These are phyloP conservation scores for Cantharis flavilabris DNA, from an alignment of 2,888 invertebrate genomes.

Conservation along the genomic window DNA sequence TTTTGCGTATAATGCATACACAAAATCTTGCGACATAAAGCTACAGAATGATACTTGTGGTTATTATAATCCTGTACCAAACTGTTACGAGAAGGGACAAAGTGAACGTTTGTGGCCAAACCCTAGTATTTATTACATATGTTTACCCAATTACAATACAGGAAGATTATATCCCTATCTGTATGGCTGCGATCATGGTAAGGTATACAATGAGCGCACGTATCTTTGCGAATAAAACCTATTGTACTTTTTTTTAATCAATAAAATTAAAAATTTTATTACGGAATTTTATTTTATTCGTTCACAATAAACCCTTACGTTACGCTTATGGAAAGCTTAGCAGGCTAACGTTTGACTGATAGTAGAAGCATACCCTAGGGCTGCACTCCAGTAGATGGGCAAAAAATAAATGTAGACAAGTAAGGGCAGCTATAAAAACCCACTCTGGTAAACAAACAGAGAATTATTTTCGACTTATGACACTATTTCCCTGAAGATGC, in stretches of 20 bases:
- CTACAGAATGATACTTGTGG: neutral
- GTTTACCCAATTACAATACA: neutral
- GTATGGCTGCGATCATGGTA: conserved; percentile 5
- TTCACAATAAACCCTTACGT: too few species aligned
- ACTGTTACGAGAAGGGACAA: neutral
- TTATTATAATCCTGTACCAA: neutral
- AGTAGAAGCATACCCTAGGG: too few species aligned
- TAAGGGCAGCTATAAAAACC: too few species aligned
- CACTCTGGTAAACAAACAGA: too few species aligned
- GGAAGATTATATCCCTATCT: neutral
- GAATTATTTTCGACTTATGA: too few species aligned
- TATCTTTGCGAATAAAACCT: neutral
- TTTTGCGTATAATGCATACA: conserved; percentile 3
- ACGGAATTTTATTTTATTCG: too few species aligned
- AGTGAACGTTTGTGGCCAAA: neutral
- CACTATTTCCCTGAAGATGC: too few species aligned
- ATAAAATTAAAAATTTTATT: neutral
- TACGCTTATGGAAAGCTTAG: too few species aligned
- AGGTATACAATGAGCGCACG: neutral
- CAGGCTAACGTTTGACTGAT: too few species aligned
- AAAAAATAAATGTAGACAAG: too few species aligned
- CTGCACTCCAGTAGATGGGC: too few species aligned
- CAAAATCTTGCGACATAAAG: neutral
- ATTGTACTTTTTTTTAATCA: neutral
- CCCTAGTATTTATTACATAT: conserved; percentile 10